Conservation (phyloP, 2,888 invertebrate species). For the Listrodromus nycthemerus region DNA sequence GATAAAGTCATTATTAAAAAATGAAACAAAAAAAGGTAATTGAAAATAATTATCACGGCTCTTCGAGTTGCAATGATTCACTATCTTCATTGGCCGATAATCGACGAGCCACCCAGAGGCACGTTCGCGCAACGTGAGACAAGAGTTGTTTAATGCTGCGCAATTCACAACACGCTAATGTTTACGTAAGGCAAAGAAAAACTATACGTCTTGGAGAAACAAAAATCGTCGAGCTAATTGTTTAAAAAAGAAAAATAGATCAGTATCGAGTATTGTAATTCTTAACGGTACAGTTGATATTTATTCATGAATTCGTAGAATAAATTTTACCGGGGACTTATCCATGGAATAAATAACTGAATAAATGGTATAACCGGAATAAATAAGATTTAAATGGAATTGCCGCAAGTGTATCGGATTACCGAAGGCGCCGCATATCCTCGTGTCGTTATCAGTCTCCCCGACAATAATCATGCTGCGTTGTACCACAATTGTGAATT, state of each 20-base stretch:
- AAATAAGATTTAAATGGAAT: neutral
- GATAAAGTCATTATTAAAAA: conserved; percentile 4
- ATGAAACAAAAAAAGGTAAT: neutral
- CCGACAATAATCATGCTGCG: neutral
- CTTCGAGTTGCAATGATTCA: neutral
- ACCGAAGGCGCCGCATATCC: neutral
- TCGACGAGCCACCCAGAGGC: conserved; percentile 14
- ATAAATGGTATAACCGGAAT: neutral
- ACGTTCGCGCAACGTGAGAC: conserved; percentile 6
- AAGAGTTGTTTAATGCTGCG: conserved; percentile 12
- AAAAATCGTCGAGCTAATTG: neutral
- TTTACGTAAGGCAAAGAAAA: conserved; percentile 3
- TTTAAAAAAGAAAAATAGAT: neutral
- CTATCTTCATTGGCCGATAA: neutral
- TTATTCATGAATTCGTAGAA: neutral
- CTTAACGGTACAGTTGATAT: neutral
- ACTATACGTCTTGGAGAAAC: neutral
- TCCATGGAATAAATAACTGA: neutral
- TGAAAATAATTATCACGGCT: neutral
- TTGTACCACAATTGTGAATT: neutral
- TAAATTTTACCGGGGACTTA: neutral
- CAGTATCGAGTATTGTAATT: neutral
- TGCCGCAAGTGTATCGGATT: conserved; percentile 2
- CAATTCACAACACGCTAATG: conserved; percentile 7
- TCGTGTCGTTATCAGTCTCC: neutral